Base-by-base conservation (phyloP, 2,113 vertebrate species). In the Stictonetta naevosa region DNA sequence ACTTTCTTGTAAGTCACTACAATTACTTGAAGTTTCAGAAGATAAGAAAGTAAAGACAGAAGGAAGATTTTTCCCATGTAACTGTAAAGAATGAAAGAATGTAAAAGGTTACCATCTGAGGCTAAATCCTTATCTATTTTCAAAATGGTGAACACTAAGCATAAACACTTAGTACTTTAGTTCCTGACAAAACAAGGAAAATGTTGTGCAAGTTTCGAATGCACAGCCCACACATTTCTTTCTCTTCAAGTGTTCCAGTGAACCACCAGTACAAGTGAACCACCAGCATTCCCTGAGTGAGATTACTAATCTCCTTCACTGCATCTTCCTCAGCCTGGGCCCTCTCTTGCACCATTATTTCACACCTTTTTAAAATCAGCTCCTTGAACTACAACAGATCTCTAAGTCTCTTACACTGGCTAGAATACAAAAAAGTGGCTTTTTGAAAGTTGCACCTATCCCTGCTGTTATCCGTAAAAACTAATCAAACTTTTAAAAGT, bases 391-490 rank as follows among this genome's bases (percentile, higher is more conserved):
- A 46, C 60, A 77, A 83, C 10, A 83, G 34, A 88, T 59, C 19
- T 83, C 50, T 50, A 72, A 76, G 66, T 44, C 29, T 60, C 78
- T 83, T 53, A 83, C 21, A 90, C 63, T 60, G 10, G 22, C 28
- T 81, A 62, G 55, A 73, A 88, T 92, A 86, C 48, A 9, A 52
- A 77, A 34, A 66, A 13, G 4, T 34, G n/a, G 3, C 7, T 89
- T 92, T 88, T 60, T 86, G 16, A 62, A 94, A 92, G 77, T 91
- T 83, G 84, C 86, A 95, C 58, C 69, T 92, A 89, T 72, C 48
- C 52, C 23, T 83, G 66, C 53, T 91, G 59, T 64, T 75, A 78
- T 12, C 52, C 69, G 40, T 34, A 81, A 87, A 83, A 95, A 79
- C 38, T 44, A 64, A 95, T 56, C 69, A 86, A 84, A 48, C 26